Base-by-base conservation (phyloP, 23 tunicate genomes). In the Aplidium turbinatum region DNA sequence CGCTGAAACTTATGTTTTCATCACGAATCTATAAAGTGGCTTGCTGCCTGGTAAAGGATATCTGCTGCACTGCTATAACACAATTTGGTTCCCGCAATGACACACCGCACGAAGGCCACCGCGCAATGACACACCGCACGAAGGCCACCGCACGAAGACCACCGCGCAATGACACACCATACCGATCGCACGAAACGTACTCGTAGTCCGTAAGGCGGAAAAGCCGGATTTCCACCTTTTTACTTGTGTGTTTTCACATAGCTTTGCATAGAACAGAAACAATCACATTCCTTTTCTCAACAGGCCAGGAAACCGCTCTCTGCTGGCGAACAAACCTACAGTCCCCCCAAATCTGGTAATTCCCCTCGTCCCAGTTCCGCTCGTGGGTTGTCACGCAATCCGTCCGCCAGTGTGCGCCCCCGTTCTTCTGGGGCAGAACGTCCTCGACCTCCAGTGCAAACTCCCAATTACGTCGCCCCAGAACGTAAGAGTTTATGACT, bases 351-450 rank as follows among this genome's bases (percentile, higher is more conserved):
- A 32, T 35, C 77, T 21, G 85, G 79, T 1, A 47, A 68, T 31
- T 78, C 85, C 30, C 85, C 85, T 4, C 77, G 94, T 9, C 94
- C 94, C 22, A 79, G 82, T 51, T 87, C 94, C 19, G 94, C 94
- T 24, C 82, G 94, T 1, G 38, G 58, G 39, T 70, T 64, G 5
- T 61, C 38, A 4, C 68, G 86, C 33, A 70, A 82, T 27, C 38
- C 73, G 18, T 72, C 81, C 18, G 55, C 63, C 31, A 64, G 80
- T 0, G 65, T 84, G 20, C 85, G 86, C 50, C 80, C 94, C 47
- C 33, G 68, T 4, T 79, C 94, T 4, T 73, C 84, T 21, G 69
- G 61, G 18, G 72, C 70, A 25, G 85, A 79, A 51, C 48, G 94
- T 55, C 82, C 77, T 5, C 50, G 51, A 50, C 50, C 85, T 1